Evolutionary conservation across 2,888 invertebrate genomes (phyloP).

Genomic region (Hymenopus coronatus): DNA sequence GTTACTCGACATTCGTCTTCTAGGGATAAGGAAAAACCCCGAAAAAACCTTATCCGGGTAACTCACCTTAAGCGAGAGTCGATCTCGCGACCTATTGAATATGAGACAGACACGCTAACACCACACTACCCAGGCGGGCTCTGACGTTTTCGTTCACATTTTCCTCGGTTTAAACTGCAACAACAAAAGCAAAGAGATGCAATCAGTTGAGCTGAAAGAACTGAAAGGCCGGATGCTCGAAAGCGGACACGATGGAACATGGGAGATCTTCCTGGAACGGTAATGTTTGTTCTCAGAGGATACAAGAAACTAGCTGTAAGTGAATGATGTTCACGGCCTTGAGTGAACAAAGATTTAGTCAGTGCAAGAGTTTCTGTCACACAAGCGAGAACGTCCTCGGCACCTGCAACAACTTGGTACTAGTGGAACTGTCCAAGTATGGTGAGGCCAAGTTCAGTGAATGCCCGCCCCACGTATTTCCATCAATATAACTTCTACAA

Average conservation of each 20-base stretch:
- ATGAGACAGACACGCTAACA: too few relatives aligned
- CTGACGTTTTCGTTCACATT: too few relatives aligned
- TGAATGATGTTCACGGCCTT: background rate
- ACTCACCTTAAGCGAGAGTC: too few relatives aligned
- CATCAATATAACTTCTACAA: background rate
- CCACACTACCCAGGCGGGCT: too few relatives aligned
- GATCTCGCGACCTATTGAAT: too few relatives aligned
- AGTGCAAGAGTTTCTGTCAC: background rate
- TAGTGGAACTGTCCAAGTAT: too few relatives aligned
- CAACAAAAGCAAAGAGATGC: too few relatives aligned
- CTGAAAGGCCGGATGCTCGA: background rate
- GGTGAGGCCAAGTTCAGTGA: background rate
- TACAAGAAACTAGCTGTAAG: background rate
- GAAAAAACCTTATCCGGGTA: too few relatives aligned
- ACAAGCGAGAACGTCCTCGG: background rate
- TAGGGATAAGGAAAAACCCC: too few relatives aligned
- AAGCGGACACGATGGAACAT: background rate
- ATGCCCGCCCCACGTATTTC: background rate
- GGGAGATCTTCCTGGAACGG: background rate
- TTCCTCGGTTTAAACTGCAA: too few relatives aligned
- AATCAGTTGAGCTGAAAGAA: too few relatives aligned
- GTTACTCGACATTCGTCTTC: too few relatives aligned
- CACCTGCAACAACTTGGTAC: background rate
- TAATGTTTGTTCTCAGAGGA: background rate
- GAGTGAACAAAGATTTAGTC: background rate